A percentile compares a stretch with the other conserved stretches of the same genome.
phyloP scores from a whole-genome alignment of 53 echinoderm and acorn worm genomes.

The Antedon mediterranea region DNA sequence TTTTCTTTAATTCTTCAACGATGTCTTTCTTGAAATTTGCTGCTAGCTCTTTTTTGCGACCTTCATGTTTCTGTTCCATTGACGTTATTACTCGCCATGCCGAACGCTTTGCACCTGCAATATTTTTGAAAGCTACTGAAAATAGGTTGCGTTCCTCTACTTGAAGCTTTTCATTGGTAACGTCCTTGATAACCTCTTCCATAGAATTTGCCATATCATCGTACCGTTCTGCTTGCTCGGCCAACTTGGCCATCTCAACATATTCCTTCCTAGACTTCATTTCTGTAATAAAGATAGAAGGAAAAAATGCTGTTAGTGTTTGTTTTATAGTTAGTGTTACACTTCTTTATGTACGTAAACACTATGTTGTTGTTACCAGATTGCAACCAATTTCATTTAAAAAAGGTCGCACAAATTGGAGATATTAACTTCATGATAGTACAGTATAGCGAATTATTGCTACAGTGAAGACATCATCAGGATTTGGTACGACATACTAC shows the following conservation, averaged over 20 bases:
- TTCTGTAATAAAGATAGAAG: too few relatives aligned
- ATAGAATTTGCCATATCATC: slow-evolving; percentile 59
- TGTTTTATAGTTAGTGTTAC: too few relatives aligned
- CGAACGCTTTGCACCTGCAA: slow-evolving; percentile 25
- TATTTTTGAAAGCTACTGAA: slow-evolving; percentile 48
- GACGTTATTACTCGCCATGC: slow-evolving; percentile 28
- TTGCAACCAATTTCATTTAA: too few relatives aligned
- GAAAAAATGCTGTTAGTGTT: too few relatives aligned
- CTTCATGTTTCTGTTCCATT: neutral
- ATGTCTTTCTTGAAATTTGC: slow-evolving; percentile 8
- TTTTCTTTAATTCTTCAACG: slow-evolving; percentile 11
- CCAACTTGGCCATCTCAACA: slow-evolving; percentile 85
- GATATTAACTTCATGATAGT: too few relatives aligned
- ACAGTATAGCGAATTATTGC: too few relatives aligned
- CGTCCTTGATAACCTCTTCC: slow-evolving; percentile 13
- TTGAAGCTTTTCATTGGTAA: neutral
- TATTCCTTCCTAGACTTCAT: too few relatives aligned
- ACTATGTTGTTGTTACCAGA: too few relatives aligned
- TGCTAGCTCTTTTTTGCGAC: neutral
- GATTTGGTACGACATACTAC: too few relatives aligned
- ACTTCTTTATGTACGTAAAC: too few relatives aligned
- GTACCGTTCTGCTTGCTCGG: slow-evolving; percentile 96
- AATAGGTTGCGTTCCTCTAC: slow-evolving; percentile 33
- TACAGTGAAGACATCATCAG: too few relatives aligned
- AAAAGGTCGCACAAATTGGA: too few relatives aligned